Evolutionary conservation across 2,888 invertebrate species (phyloP).

Genomic region (Blastobasis lacticolella): DNA sequence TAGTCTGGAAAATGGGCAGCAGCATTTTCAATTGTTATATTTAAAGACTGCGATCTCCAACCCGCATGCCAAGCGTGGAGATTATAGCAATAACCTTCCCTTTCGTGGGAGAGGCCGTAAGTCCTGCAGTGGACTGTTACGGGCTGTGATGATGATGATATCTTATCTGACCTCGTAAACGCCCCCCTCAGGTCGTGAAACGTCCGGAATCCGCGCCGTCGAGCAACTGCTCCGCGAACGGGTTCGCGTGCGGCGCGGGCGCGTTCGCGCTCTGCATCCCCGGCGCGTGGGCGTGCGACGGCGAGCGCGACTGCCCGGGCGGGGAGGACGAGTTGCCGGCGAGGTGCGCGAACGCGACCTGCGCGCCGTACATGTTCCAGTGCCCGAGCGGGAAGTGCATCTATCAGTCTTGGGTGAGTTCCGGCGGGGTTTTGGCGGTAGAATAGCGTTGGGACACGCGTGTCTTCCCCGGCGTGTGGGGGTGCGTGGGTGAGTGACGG

Average conservation of each 20-base stretch:
- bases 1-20: too few relatives aligned
- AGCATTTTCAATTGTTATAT: too few relatives aligned
- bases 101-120: too few relatives aligned
- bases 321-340: slow-evolving; percentile 81
- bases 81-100: too few relatives aligned
- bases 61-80: too few relatives aligned
- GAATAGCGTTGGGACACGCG: background rate
- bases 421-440: background rate
- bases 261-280: slow-evolving; percentile 78
- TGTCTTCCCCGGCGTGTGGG: background rate
- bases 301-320: slow-evolving; percentile 83
- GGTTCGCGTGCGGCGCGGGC: slow-evolving; percentile 49
- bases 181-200: slow-evolving; percentile 9
- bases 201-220: slow-evolving; percentile 28
- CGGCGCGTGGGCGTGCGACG: slow-evolving; percentile 86
- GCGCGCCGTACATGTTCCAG: slow-evolving; percentile 82
- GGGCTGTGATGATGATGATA: too few relatives aligned
- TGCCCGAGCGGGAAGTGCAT: slow-evolving; percentile 76
- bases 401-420: slow-evolving; percentile 70
- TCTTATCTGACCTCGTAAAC: too few relatives aligned
- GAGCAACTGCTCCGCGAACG: slow-evolving; percentile 35
- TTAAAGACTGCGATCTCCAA: too few relatives aligned
- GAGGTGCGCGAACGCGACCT: slow-evolving; percentile 77
- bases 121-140: too few relatives aligned
- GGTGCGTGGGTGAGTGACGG: background rate